These are phyloP conservation scores for Tragelaphus imberbis DNA, from an alignment of 2,113 vertebrate species.

Conservation along the genomic window DNA sequence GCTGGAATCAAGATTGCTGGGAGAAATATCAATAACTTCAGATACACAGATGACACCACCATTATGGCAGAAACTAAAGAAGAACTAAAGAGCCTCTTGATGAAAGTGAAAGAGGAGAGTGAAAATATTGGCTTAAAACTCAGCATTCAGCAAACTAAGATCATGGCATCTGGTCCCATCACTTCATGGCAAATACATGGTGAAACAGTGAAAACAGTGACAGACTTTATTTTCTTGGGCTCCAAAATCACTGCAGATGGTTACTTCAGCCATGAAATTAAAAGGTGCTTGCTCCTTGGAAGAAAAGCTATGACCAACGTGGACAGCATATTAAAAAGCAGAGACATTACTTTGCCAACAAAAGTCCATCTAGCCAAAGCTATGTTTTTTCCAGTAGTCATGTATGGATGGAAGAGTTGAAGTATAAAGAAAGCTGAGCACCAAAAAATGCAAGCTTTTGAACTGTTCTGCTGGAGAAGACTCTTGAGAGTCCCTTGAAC, in stretches of 20 bases:
- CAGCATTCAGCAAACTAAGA: background rate
- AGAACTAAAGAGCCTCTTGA: background rate
- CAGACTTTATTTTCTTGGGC: background rate
- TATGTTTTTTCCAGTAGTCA: background rate
- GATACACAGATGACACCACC: background rate
- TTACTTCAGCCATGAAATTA: background rate
- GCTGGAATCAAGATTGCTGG: background rate
- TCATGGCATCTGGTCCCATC: background rate
- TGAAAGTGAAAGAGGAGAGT: background rate
- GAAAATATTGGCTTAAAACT: background rate
- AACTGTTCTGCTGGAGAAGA: background rate
- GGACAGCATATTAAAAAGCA: background rate
- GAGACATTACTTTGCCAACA: background rate
- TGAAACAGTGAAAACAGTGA: background rate
- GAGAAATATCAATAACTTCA: background rate
- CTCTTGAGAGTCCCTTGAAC: background rate
- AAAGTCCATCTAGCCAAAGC: background rate
- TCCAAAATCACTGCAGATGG: background rate
- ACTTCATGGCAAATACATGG: background rate
- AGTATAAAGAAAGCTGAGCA: accelerated
- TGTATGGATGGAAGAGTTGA: background rate
- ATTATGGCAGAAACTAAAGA: background rate
- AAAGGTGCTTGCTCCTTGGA: background rate
- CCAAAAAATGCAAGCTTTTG: background rate
- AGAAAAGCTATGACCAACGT: background rate